Base-by-base conservation (phyloP, 1,140 invertebrate species). In the Drosophila pruinosa region DNA sequence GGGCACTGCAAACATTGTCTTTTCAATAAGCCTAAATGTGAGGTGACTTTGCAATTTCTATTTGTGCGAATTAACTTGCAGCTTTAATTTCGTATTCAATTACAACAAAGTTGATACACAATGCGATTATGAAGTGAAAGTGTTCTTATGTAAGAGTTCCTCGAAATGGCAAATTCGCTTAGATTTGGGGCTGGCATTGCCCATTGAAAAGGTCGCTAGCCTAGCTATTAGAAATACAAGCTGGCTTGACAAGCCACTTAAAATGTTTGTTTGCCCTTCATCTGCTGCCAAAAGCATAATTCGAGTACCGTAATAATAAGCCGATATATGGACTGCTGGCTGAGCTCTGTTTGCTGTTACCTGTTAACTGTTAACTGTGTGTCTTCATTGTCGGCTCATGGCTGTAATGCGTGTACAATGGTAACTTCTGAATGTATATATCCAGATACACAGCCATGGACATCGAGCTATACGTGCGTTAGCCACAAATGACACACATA, bases 401-500 rank as follows among this genome's bases (percentile, higher is more conserved):
- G 61, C 24, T 45, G 34, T 57, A 65, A 65, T 71, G 63, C 50
- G 48, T 50, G 61, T 54, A 45, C 54, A 67, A 67, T 67, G 34
- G 43, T 50, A 41, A 58, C 50, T 39, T 50, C 24, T 10, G 21
- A 24, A 19, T 31, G 62, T 19, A 14, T 24, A 28, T 17, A 19
- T 10, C 6, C 50, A 34, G 34, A 48, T 7, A 17, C 56, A 31
- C 10, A 41, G 61, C 48, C 61, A 17, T 8, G 26, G 22, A 39
- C 50, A 28, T 22, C 38, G 21, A 15, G 3, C 22, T 12, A 4
- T 50, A 65, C 68, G 68, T 71, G 68, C 43, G 21, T n/a, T 36
- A 19, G 59, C 21, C 28, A 15, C 31, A 59, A 65, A 67, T 67
- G 68, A 43, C 72, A 72, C 28, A 75, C 72, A 65, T 58, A 69